Conservation (phyloP, 2,888 invertebrate species). For the Spisula subtruncata region DNA sequence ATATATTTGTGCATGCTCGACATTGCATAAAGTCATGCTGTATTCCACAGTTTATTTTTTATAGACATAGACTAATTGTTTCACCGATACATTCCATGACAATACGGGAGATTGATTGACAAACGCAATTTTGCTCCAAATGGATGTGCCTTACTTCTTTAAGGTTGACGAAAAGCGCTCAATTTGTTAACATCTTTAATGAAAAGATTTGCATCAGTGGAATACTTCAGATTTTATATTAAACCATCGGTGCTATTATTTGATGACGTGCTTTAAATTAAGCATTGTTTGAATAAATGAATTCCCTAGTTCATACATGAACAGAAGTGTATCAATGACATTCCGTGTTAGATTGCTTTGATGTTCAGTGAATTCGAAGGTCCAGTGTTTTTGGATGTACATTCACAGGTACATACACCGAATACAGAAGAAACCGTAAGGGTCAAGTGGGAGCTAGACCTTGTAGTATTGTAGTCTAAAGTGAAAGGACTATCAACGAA, state of each 20-base stretch:
- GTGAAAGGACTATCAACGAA: too few species aligned
- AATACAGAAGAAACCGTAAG: too few species aligned
- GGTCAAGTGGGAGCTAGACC: too few species aligned
- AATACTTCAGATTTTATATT: background rate
- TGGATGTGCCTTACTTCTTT: background rate
- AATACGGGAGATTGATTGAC: too few species aligned
- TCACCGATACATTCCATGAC: too few species aligned
- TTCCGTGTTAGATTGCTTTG: background rate
- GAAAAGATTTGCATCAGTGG: background rate
- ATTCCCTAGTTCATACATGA: background rate
- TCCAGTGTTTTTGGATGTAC: background rate
- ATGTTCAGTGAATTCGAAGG: background rate
- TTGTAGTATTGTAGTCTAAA: too few species aligned
- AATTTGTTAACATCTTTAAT: conserved; percentile 14
- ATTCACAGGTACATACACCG: background rate
- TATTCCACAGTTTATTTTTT: too few species aligned
- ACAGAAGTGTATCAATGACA: background rate
- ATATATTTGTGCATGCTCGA: too few species aligned
- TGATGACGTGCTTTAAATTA: background rate
- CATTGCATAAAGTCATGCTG: too few species aligned
- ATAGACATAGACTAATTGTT: too few species aligned
- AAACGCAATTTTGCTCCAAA: background rate
- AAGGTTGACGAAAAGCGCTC: background rate
- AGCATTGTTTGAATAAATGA: background rate
- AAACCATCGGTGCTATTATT: background rate